Percentiles rank a stretch among this genome's conserved stretches.
These are phyloP conservation scores for Zeus faber DNA, from an alignment of 2,113 vertebrate genomes.

Conservation along the genomic window DNA sequence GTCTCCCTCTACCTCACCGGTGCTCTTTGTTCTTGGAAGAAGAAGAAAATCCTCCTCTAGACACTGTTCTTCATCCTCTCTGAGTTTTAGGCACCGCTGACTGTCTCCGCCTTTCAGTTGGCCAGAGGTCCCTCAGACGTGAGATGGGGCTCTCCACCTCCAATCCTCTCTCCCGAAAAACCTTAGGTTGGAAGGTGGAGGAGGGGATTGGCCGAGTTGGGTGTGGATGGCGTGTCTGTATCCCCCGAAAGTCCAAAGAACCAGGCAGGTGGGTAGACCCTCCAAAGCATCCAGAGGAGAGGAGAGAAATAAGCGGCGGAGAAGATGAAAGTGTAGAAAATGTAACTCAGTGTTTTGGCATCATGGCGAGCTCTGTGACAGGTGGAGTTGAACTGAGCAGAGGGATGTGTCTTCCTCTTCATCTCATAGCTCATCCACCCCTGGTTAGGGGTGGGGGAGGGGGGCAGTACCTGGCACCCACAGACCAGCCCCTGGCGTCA, in stretches of 20 bases:
- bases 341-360: constrained; percentile 23
- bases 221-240: constrained; percentile 7
- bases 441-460: too few species aligned
- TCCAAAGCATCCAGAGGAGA: constrained; percentile 22
- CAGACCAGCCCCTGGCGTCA: too few species aligned
- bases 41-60: constrained; percentile 51
- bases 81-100: constrained; percentile 25
- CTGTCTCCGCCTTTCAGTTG: constrained; percentile 46
- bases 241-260: constrained; percentile 27
- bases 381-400: constrained; percentile 38
- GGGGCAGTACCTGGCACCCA: constrained; percentile 32
- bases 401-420: constrained; percentile 41
- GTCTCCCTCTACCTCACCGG: constrained; percentile 33
- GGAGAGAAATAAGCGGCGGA: constrained; percentile 4
- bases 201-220: background rate
- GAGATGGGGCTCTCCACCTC: too few species aligned
- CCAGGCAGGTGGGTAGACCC: constrained; percentile 14
- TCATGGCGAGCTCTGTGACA: constrained; percentile 25
- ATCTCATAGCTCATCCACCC: constrained; percentile 52
- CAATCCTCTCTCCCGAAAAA: constrained; percentile 14
- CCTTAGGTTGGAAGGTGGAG: background rate
- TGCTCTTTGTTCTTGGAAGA: constrained; percentile 28
- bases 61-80: constrained; percentile 55
- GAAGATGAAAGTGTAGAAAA: constrained; percentile 21
- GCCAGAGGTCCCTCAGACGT: constrained; percentile 33